Base-by-base conservation (phyloP, 2,113 vertebrate genomes). In the Odocoileus virginianus region DNA sequence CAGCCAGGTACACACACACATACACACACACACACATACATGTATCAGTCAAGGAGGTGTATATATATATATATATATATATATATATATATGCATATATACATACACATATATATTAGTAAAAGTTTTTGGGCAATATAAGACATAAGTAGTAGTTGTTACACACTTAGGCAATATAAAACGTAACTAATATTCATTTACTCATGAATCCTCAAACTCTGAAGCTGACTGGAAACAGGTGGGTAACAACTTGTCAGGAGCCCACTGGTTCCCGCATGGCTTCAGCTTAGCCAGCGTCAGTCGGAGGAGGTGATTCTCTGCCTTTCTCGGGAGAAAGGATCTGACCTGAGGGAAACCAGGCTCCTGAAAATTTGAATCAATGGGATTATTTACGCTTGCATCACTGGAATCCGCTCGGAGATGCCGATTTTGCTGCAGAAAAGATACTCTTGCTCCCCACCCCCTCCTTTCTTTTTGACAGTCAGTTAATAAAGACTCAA, bases 401-500 rank as follows among this genome's bases (percentile, higher is more conserved):
- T 92, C 85, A 84, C 95, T 96, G 98, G 94, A 98, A 97, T 98
- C 98, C 91, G 91, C 98, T 91, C 98, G 93, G 97, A 98, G 94
- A 96, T 97, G 96, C 98, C 57, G 98, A 78, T 98, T 97, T 97
- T 98, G 98, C 98, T 96, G 97, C 97, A 96, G 98, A 98, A 98
- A 97, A 98, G 98, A 98, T 98, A 99, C 97, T 98, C 86, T 91
- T 28, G 88, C 88, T 85, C 96, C 95, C 97, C 97, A 79, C 97
- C 97, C 97, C 97, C 95, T 91, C 93, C 95, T 95, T 95, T 96
- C 93, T 97, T 98, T 98, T 99, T 99, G 99, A 99, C 99, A 99
- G 98, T 99, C 98, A 40, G 99, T 99, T 99, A 99, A 99, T 99
- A 99, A 99, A 99, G 99, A 98, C 99, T 99, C 99, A 99, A 99